Conservation (phyloP, 1,140 invertebrate species). For the Monomorium pharaonis region DNA sequence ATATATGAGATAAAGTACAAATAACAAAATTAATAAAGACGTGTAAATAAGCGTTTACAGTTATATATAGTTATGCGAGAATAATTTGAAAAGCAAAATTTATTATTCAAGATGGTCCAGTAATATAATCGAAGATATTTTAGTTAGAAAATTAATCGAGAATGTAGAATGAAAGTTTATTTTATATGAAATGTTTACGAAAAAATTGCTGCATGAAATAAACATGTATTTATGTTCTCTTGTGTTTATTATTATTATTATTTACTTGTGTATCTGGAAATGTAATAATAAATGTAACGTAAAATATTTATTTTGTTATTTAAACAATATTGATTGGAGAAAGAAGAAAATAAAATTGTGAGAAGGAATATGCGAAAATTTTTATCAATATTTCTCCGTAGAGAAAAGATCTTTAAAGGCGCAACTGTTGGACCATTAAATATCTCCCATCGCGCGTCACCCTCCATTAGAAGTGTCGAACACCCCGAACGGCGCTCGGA, state of each 20-base stretch:
- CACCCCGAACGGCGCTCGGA: neutral
- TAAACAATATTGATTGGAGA: neutral
- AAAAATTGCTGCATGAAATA: neutral
- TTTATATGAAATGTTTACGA: too few relatives aligned
- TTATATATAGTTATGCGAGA: neutral
- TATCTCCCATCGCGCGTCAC: slow-evolving; percentile 11
- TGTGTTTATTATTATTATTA: neutral
- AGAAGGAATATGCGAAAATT: neutral
- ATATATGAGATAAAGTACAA: neutral
- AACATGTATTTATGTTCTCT: neutral
- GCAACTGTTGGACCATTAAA: slow-evolving; percentile 17
- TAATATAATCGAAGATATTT: too few relatives aligned
- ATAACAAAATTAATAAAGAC: neutral
- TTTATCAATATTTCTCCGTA: neutral
- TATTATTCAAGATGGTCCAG: neutral
- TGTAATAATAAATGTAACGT: neutral
- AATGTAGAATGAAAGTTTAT: too few relatives aligned
- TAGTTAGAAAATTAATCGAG: too few relatives aligned
- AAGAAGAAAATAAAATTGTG: neutral
- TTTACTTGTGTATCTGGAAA: neutral
- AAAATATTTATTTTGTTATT: neutral
- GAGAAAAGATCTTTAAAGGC: neutral
- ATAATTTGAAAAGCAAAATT: neutral
- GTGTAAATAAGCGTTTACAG: neutral
- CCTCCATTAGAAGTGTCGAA: slow-evolving; percentile 5